phyloP scores from a whole-genome alignment of 2,113 vertebrate species.

The Saimiri boliviensis region DNA sequence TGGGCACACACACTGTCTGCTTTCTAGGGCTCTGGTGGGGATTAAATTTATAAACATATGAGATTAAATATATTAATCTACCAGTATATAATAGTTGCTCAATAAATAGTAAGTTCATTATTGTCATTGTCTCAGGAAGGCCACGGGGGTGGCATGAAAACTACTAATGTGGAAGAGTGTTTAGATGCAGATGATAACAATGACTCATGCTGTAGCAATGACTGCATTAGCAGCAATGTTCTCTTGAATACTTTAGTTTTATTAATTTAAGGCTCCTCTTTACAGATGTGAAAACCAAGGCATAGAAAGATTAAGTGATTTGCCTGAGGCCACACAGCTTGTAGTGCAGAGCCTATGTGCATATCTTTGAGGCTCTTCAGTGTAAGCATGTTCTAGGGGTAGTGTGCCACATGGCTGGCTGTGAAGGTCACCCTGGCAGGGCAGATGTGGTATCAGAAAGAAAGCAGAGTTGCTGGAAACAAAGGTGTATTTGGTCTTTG shows the following conservation, averaged over 20 bases:
- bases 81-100: not conserved
- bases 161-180: not conserved
- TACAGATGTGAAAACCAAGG: not conserved
- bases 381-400: rapidly evolving
- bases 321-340: not conserved
- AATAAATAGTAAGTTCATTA: not conserved
- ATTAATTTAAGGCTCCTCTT: not conserved
- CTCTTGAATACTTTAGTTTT: not conserved
- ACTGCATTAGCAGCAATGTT: not conserved
- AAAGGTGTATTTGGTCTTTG: not conserved
- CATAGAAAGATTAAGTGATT: not conserved
- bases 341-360: not conserved
- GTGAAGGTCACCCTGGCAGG: not conserved
- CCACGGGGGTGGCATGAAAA: not conserved
- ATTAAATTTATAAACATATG: not conserved
- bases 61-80: not conserved
- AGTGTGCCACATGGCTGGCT: not conserved
- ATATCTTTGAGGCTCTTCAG: not conserved
- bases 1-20: not conserved
- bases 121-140: not conserved
- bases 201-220: not conserved
- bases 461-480: not conserved
- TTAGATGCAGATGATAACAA: not conserved
- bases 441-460: not conserved
- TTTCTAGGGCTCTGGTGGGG: not conserved